A percentile compares a stretch with the other conserved stretches of the same genome.
Conservation (phyloP, 2,113 vertebrate species). For the Psilopsiagon aymara region DNA sequence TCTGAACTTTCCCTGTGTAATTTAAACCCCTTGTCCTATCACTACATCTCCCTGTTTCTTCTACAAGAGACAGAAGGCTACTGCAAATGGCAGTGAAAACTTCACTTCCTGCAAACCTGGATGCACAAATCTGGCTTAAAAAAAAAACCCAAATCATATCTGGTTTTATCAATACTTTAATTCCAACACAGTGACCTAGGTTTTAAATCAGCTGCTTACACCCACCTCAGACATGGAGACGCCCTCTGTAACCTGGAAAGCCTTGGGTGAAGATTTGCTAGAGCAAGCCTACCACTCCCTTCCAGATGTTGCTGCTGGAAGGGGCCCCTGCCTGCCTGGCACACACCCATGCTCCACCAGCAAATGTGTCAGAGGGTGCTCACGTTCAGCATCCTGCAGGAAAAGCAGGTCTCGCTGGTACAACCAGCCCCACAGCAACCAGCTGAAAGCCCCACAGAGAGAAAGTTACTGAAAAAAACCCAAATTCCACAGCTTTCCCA, state of each 20-base stretch:
- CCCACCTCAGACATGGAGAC: not conserved
- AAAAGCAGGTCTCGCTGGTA: slow-evolving; percentile 50
- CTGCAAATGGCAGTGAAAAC: not conserved
- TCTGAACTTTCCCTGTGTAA: not conserved
- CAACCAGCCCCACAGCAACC: not conserved
- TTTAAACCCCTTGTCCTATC: not conserved
- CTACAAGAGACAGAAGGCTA: not conserved
- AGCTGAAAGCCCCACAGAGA: accelerated
- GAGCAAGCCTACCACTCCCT: not conserved
- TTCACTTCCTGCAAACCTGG: not conserved
- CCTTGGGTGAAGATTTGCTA: not conserved
- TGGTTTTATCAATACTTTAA: not conserved
- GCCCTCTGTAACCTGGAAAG: not conserved
- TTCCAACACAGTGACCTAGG: not conserved
- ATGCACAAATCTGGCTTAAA: not conserved
- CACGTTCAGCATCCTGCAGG: not conserved
- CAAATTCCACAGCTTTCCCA: not conserved
- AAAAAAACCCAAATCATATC: not conserved
- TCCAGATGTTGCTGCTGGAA: not conserved
- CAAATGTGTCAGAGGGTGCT: not conserved
- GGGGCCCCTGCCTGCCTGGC: not conserved
- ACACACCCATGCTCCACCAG: not conserved
- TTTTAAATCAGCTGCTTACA: not conserved
- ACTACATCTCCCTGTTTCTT: not conserved
- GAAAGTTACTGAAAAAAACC: not conserved